Conservation (phyloP, 2,888 invertebrate species). For the Dioctria linearis region DNA sequence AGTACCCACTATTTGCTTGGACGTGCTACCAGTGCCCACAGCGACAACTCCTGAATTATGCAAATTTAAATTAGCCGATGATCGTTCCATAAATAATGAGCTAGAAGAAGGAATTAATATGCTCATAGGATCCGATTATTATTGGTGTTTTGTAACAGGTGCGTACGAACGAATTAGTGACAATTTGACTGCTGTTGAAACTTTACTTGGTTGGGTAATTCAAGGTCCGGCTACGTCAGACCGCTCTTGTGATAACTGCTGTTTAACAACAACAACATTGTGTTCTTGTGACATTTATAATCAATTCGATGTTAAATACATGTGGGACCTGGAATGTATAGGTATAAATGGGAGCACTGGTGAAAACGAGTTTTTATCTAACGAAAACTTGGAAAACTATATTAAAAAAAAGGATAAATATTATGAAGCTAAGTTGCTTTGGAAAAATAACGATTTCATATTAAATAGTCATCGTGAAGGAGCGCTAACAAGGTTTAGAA, state of each 20-base stretch:
- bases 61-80: background rate
- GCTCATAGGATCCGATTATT: constrained; percentile 27
- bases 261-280: background rate
- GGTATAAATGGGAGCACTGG: too few species aligned
- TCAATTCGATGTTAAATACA: too few species aligned
- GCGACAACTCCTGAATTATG: background rate
- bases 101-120: constrained; percentile 19
- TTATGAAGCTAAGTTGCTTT: too few species aligned
- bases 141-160: constrained; percentile 13
- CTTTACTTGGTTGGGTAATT: constrained; percentile 23
- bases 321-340: too few species aligned
- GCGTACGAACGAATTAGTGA: constrained; percentile 13
- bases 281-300: background rate
- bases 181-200: constrained; percentile 7
- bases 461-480: too few species aligned
- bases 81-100: background rate
- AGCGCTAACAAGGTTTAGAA: too few species aligned
- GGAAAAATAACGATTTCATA: too few species aligned
- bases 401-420: too few species aligned
- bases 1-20: constrained; percentile 24
- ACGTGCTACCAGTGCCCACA: constrained; percentile 7
- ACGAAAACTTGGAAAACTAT: too few species aligned
- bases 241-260: background rate
- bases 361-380: too few species aligned
- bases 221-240: constrained; percentile 13